Evolutionary conservation across 92 coral and sea anemone species (phyloP).

Genomic region (Montipora capitata): DNA sequence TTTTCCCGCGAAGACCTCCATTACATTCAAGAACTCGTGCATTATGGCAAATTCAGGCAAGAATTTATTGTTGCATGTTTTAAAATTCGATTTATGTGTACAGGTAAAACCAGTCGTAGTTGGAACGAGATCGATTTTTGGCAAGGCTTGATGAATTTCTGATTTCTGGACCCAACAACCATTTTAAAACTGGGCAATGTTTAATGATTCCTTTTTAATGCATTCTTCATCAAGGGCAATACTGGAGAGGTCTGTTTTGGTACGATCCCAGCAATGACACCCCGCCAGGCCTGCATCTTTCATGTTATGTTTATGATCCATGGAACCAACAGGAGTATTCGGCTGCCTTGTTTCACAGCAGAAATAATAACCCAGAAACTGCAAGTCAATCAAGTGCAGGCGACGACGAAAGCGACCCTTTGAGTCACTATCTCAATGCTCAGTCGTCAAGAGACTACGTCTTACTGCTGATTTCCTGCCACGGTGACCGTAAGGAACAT

Average conservation of each 20-base stretch:
- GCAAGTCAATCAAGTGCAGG: neutral
- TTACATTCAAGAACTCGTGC: neutral
- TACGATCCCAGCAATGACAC: neutral
- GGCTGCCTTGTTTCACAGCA: neutral
- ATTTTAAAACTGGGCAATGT: neutral
- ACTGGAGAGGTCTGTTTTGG: constrained; percentile 1
- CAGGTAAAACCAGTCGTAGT: neutral
- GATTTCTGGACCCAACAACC: neutral
- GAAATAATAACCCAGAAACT: neutral
- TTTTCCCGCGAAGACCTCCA: neutral
- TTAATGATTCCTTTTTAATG: neutral
- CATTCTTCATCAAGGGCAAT: constrained; percentile 7
- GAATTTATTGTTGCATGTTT: neutral
- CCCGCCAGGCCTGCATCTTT: neutral
- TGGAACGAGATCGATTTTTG: neutral
- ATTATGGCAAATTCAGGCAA: neutral
- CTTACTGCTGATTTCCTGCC: neutral
- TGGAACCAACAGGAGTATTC: constrained; percentile 1
- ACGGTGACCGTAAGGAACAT: neutral
- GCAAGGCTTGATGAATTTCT: neutral
- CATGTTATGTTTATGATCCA: neutral
- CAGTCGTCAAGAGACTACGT: neutral
- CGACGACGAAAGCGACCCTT: neutral
- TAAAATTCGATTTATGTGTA: neutral
- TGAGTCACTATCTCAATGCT: neutral